Percentiles rank a stretch among this genome's conserved stretches.
These are phyloP conservation scores for Taenaris catops DNA, from an alignment of 2,888 invertebrate genomes.

Conservation along the genomic window DNA sequence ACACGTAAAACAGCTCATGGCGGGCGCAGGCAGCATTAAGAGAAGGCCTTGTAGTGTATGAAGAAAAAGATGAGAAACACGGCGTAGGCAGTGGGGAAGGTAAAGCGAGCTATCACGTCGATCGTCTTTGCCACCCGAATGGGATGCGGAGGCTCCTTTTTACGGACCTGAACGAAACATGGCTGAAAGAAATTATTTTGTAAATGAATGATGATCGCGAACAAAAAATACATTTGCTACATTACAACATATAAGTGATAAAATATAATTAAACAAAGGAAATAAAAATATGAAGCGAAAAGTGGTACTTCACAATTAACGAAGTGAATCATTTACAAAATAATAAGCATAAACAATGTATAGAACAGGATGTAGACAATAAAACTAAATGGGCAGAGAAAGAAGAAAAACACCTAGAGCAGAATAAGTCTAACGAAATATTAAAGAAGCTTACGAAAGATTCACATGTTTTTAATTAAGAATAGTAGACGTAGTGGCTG, in stretches of 20 bases:
- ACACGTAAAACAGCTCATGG: conserved; percentile 49
- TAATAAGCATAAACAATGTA: no score
- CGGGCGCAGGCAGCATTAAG: conserved; percentile 72
- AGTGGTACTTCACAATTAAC: no score
- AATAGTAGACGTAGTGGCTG: no score
- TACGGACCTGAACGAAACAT: conserved; percentile 92
- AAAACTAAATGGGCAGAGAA: no score
- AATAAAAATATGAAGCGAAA: background rate
- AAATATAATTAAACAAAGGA: no score
- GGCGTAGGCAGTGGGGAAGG: conserved; percentile 95
- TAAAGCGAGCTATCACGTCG: conserved; percentile 95
- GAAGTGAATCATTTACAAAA: no score
- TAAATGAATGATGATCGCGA: conserved; percentile 61
- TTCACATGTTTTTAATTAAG: no score
- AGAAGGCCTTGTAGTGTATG: conserved; percentile 94
- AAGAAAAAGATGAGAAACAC: conserved; percentile 97
- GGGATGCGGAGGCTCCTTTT: conserved; percentile 95
- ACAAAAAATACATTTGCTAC: conserved; percentile 26
- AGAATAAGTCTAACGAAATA: no score
- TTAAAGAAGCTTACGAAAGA: no score
- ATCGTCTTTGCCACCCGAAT: conserved; percentile 96
- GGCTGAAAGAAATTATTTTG: conserved; percentile 81
- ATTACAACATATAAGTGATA: conserved; percentile 1
- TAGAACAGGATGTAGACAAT: no score
- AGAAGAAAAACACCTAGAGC: no score